Evolutionary conservation across 2,113 vertebrate species (phyloP), one percentile per base, ranked within the genome.

Genomic region (Telmatochromis sp.): DNA sequence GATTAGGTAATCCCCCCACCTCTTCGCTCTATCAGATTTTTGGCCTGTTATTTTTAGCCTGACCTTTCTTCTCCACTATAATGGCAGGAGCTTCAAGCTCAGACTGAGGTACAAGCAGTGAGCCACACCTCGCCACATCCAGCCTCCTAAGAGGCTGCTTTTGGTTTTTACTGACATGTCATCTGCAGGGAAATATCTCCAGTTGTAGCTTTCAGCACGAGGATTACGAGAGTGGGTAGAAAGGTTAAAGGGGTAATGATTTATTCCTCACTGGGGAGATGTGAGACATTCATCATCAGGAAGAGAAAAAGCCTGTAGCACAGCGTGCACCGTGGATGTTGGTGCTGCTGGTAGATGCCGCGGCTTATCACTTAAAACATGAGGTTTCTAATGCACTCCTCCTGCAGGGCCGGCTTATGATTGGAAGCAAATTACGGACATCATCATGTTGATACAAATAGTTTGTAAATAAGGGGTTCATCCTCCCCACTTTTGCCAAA

Each of bases 91-190:
- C 40, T 53, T 17, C 47, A 75, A 1, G 49, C 5, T 68, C 70
- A 60, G 45, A 79, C 53, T 10, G 60, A 85, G 31, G 68, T 49
- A 15, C 1, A 78, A 63, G 21, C 83, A n/a, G 68, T 1, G 81
- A 85, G 88, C 85, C 90, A 88, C 91, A 91, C 87, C 91, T 92
- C 23, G 33, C 26, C 83, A 79, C 88, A 57, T 49, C 2, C 78
- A 68, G 28, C 57, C 70, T 35, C 23, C 63, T 33, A 49, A n/a
- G 15, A 57, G 73, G 75, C 84, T 37, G 49, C 31, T 13, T 54
- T n/a, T 80, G 33, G 84, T 45, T 85, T 55, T 17, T 45, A 9
- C 28, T 33, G 51, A 75, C 53, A 83, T 83, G 31, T 88, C 47
- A 53, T 33, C n/a, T 3, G 65, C 40, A 15, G 55, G 53, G 23